These are phyloP conservation scores for Channallabes apus DNA, from an alignment of 2,797 vertebrate species.

Conservation along the genomic window DNA sequence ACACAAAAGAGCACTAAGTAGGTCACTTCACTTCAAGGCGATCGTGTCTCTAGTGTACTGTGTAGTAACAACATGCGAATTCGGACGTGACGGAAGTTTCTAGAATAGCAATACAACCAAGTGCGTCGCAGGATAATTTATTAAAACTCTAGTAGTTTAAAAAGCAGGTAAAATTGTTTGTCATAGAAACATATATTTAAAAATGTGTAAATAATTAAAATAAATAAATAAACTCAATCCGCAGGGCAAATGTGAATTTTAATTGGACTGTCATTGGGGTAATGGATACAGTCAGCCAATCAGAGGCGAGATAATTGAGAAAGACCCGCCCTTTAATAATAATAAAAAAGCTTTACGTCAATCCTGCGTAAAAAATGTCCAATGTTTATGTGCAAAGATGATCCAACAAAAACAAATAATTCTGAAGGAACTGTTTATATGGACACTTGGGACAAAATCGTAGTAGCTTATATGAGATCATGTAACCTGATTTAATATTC, in stretches of 20 bases:
- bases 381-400: not conserved
- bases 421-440: not conserved
- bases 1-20: not conserved
- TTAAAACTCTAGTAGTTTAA: not conserved
- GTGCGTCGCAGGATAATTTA: not conserved
- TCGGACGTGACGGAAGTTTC: conserved; percentile 12
- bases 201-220: not conserved
- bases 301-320: not conserved
- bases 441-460: not conserved
- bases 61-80: not conserved
- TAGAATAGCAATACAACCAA: not conserved
- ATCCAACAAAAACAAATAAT: not conserved
- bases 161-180: not conserved
- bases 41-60: not conserved
- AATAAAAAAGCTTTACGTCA: not conserved
- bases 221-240: not conserved
- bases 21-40: not conserved
- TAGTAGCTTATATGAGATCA: not conserved
- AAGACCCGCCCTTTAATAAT: not conserved
- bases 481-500: no score
- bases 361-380: not conserved
- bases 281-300: not conserved
- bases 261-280: not conserved
- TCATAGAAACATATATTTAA: not conserved
- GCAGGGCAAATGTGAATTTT: not conserved